These are phyloP conservation scores for Ctenicera cuprea DNA, from an alignment of 2,888 invertebrate species.

Conservation along the genomic window DNA sequence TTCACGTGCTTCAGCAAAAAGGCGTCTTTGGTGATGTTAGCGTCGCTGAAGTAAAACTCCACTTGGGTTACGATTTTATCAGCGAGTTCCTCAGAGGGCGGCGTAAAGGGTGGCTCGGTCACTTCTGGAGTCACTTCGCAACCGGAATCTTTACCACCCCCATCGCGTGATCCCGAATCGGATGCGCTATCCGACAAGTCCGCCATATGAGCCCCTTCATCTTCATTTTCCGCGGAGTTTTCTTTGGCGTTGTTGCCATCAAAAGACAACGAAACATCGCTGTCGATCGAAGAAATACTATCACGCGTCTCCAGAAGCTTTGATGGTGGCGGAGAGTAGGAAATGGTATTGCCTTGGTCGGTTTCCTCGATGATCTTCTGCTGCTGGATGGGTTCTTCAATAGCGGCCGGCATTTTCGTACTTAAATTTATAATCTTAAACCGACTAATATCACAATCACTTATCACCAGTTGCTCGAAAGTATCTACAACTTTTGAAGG, in stretches of 20 bases:
- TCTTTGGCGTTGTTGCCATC: constrained; percentile 68
- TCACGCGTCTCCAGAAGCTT: constrained; percentile 76
- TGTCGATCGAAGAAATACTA: constrained; percentile 78
- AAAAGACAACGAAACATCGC: constrained; percentile 76
- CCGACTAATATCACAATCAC: constrained; percentile 66
- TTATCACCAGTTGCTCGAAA: constrained; percentile 60
- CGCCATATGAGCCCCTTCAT: constrained; percentile 78
- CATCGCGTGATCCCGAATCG: constrained; percentile 78
- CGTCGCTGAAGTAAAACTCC: constrained; percentile 97
- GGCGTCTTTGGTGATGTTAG: constrained; percentile 95
- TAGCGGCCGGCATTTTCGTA: constrained; percentile 66
- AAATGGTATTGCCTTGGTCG: constrained; percentile 68
- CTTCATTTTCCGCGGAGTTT: constrained; percentile 68
- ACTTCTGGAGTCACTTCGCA: constrained; percentile 77
- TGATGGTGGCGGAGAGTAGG: constrained; percentile 68
- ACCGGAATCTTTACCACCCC: constrained; percentile 81
- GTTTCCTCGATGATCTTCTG: constrained; percentile 68
- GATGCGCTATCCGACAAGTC: constrained; percentile 82
- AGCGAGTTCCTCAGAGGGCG: constrained; percentile 85
- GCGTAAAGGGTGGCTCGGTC: constrained; percentile 78
- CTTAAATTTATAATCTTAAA: constrained; percentile 53
- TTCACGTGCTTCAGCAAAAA: constrained; percentile 96
- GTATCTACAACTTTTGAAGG: constrained; percentile 50
- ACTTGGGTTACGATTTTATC: constrained; percentile 90
- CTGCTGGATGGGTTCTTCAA: constrained; percentile 63